phyloP scores from a whole-genome alignment of 2,888 invertebrate species.

The Plebejus melissa region DNA sequence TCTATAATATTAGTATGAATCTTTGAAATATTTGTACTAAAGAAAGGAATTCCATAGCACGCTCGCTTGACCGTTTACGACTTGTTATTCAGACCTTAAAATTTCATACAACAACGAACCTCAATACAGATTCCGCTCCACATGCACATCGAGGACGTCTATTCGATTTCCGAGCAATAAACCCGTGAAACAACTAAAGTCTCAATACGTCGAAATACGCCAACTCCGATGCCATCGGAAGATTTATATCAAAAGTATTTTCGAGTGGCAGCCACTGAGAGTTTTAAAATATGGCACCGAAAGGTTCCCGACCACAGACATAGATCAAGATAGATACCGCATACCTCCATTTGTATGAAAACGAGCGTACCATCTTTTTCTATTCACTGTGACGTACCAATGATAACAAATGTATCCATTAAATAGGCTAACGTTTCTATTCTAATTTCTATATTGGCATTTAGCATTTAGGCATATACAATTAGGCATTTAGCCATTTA shows the following conservation, averaged over 20 bases:
- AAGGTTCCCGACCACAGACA: conserved; percentile 50
- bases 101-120: conserved; percentile 8
- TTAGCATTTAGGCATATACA: no score
- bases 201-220: conserved; percentile 30
- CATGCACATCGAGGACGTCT: background rate
- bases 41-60: background rate
- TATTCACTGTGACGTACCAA: no score
- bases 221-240: conserved; percentile 36
- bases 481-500: no score
- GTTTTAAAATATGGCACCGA: conserved; percentile 63
- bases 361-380: no score
- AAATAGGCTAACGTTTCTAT: no score
- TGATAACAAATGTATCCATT: no score
- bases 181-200: conserved; percentile 30
- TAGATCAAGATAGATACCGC: no score
- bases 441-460: no score
- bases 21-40: background rate
- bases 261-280: conserved; percentile 44
- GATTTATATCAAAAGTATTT: conserved; percentile 44
- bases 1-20: no score
- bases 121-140: conserved; percentile 5
- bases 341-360: no score
- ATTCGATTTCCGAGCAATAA: conserved; percentile 27
- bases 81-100: conserved; percentile 7
- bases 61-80: background rate